Percentiles rank a stretch among this genome's conserved stretches.
These are phyloP conservation scores for Drosophila mulleri DNA, from an alignment of 2,888 invertebrate genomes.

Conservation along the genomic window DNA sequence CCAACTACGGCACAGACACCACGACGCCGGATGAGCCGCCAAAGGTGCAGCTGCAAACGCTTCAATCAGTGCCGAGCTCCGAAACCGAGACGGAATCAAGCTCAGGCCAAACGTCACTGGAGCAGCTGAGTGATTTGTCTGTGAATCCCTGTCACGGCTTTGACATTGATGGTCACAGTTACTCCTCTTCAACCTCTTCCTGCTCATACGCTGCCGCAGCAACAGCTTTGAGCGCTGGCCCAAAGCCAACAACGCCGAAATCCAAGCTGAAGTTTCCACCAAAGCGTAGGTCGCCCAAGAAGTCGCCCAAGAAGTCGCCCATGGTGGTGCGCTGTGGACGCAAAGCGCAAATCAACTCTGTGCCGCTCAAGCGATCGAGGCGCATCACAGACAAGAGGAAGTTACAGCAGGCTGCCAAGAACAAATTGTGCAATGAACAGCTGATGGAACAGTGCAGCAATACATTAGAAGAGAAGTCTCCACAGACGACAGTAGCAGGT, in stretches of 20 bases:
- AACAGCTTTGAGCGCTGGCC: not conserved
- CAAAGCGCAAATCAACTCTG: constrained; percentile 15
- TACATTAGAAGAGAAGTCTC: not conserved
- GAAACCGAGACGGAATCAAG: not conserved
- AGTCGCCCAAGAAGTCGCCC: not conserved
- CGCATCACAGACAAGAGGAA: not conserved
- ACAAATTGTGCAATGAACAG: not conserved
- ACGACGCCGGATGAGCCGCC: not conserved
- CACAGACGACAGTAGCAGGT: not conserved
- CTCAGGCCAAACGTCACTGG: constrained; percentile 30
- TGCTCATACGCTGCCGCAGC: not conserved
- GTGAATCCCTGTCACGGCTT: constrained; percentile 60
- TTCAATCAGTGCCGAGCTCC: not conserved
- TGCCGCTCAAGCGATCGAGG: constrained; percentile 29
- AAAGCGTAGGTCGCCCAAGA: constrained; percentile 9
- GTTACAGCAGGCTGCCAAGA: not conserved
- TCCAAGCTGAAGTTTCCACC: constrained; percentile 44
- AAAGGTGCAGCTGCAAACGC: not conserved
- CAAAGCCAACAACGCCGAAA: not conserved
- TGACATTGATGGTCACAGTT: constrained; percentile 40
- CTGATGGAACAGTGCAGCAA: not conserved
- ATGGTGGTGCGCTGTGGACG: constrained; percentile 34
- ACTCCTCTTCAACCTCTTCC: constrained; percentile 20
- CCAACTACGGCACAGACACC: not conserved
- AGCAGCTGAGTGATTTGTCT: constrained; percentile 61